Conservation (phyloP, 2,888 invertebrate genomes). For the Torymus aiolomorphi region DNA sequence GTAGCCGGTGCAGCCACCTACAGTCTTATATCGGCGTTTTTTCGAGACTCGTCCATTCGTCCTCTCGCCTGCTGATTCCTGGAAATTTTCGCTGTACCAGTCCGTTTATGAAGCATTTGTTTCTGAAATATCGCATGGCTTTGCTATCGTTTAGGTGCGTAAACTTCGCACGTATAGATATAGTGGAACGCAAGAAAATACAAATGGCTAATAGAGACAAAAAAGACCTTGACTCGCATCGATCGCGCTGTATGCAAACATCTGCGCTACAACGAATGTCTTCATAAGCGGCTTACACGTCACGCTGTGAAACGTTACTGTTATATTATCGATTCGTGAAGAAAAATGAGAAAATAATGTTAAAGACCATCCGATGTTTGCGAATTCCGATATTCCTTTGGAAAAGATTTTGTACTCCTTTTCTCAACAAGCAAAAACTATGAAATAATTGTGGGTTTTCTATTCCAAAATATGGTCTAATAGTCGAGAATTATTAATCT, state of each 20-base stretch:
- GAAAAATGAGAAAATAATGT: constrained; percentile 1
- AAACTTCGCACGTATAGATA: not conserved
- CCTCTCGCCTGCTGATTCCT: not conserved
- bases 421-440: not conserved
- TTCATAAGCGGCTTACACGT: constrained; percentile 39
- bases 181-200: not conserved
- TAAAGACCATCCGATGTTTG: constrained; percentile 18
- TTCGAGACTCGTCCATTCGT: not conserved
- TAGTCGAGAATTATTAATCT: constrained; percentile 41
- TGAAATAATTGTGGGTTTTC: not conserved
- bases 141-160: no score
- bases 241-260: constrained; percentile 26
- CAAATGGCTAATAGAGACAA: constrained; percentile 9
- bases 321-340: constrained; percentile 31
- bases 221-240: constrained; percentile 46
- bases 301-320: constrained; percentile 23
- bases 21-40: constrained; percentile 22
- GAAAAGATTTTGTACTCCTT: not conserved
- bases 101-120: not conserved
- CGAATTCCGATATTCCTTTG: not conserved
- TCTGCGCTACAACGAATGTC: constrained; percentile 31
- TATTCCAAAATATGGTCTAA: constrained; percentile 25
- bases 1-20: constrained; percentile 50
- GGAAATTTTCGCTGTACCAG: not conserved
- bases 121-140: no score